Conservation (phyloP, 2,113 vertebrate genomes). For the Tamias sibiricus region DNA sequence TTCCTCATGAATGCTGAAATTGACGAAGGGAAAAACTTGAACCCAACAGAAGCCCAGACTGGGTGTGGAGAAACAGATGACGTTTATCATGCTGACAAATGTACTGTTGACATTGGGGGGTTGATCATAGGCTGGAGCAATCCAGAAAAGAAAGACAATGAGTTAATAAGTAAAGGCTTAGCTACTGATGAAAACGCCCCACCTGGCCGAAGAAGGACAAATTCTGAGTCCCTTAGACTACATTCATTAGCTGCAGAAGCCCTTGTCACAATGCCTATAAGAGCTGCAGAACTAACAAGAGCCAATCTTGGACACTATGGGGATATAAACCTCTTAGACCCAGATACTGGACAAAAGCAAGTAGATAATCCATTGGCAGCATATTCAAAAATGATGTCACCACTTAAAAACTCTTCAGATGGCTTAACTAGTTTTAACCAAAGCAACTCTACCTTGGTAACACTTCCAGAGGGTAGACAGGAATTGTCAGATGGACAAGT, state of each 20-base stretch:
- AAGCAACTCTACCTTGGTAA: conserved; percentile 85
- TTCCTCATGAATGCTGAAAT: conserved; percentile 90
- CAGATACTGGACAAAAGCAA: conserved; percentile 85
- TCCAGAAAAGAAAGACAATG: conserved; percentile 83
- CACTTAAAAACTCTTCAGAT: conserved; percentile 82
- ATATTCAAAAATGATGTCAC: conserved; percentile 82
- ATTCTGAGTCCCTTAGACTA: conserved; percentile 95
- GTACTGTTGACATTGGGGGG: conserved; percentile 85
- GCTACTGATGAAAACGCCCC: conserved; percentile 93
- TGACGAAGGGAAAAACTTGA: conserved; percentile 85
- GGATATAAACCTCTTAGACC: conserved; percentile 79
- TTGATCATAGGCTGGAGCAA: conserved; percentile 88
- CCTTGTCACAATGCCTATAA: conserved; percentile 96
- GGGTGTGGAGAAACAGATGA: conserved; percentile 76
- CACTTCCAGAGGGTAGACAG: conserved; percentile 86
- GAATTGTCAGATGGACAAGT: conserved; percentile 90
- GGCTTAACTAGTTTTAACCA: conserved; percentile 84
- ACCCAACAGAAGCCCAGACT: conserved; percentile 71
- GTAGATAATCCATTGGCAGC: conserved; percentile 70
- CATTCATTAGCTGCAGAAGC: conserved; percentile 97
- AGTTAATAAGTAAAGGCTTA: conserved; percentile 78
- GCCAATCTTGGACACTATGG: conserved; percentile 84
- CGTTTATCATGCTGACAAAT: conserved; percentile 79
- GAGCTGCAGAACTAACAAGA: conserved; percentile 90
- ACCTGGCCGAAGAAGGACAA: conserved; percentile 94